Evolutionary conservation across 2,797 vertebrate genomes (phyloP), one percentile per base, ranked within the genome.

Genomic region (Tokudaia muenninki): DNA sequence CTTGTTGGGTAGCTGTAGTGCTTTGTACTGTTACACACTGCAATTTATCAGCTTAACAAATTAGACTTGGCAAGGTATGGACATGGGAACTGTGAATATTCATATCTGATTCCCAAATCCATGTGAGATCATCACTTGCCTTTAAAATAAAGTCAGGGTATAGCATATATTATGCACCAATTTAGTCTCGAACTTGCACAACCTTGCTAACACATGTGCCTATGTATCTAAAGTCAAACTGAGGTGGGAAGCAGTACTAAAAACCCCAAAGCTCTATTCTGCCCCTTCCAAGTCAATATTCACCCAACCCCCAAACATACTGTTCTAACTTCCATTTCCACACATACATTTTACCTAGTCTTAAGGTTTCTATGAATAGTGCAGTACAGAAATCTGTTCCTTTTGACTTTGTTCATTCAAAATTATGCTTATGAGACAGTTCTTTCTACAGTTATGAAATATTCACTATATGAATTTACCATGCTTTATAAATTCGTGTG

Each of bases 1-100:
- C 94, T 97, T 63, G 88, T 75, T 41, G 26, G 29, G 84, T 97
- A 67, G 63, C 83, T 95, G 7, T 19, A 22, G 72, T 82, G 59
- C 34, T 61, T 86, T 89, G 34, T 78, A 61, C 50, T 70, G 37
- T 16, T 8, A 44, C 63, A 7, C 91, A 4, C 41, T 87, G 50
- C 75, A 59, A 65, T 22, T 77, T 79, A 96, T 89, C 86, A 8
- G 9, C 13, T 79, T 78, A 74, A 19, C 8, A 82, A 84, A 72
- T 44, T 87, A 91, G 83, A 70, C 31, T 65, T 94, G 47, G 59
- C 24, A 92, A 80, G 6, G 67, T 67, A 87, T 63, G 59, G 57
- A 83, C 16, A 75, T 7, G 82, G 57, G 31, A 5, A 75, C 87
- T 92, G 72, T 34, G 88, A 92, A n/a, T 87, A 87, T 47, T 21